These are phyloP conservation scores for Coryphaenoides rupestris DNA, from an alignment of 2,113 vertebrate species.

Conservation along the genomic window DNA sequence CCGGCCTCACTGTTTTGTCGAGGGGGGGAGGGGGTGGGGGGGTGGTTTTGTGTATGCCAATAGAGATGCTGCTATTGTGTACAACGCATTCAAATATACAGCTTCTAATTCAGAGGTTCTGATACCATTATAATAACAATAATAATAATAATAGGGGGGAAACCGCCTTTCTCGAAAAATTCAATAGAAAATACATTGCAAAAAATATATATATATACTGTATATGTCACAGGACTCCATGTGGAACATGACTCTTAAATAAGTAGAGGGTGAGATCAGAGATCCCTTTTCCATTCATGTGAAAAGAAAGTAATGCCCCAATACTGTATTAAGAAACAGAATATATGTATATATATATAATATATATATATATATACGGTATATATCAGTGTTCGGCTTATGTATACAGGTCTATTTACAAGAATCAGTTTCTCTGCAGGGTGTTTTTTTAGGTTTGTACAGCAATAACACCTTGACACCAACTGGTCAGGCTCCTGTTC, in stretches of 20 bases:
- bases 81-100: constrained; percentile 38
- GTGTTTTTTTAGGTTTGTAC: constrained; percentile 50
- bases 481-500: constrained; percentile 46
- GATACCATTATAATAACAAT: constrained; percentile 38
- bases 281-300: constrained; percentile 43
- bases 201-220: constrained; percentile 1
- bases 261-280: constrained; percentile 26
- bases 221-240: constrained; percentile 40
- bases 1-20: constrained; percentile 9
- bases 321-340: constrained; percentile 33
- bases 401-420: constrained; percentile 62
- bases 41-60: constrained; percentile 10
- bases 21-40: not conserved
- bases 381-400: constrained; percentile 46
- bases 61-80: constrained; percentile 36
- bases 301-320: constrained; percentile 54
- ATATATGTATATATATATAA: not conserved
- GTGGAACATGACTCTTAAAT: constrained; percentile 32
- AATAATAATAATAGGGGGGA: constrained; percentile 37
- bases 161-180: constrained; percentile 12
- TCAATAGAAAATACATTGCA: constrained; percentile 1
- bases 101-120: constrained; percentile 52
- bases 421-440: constrained; percentile 39
- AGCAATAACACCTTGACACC: constrained; percentile 48
- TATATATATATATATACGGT: not conserved